Evolutionary conservation across 2,888 invertebrate genomes (phyloP).

Genomic region (Nomada ferruginata): DNA sequence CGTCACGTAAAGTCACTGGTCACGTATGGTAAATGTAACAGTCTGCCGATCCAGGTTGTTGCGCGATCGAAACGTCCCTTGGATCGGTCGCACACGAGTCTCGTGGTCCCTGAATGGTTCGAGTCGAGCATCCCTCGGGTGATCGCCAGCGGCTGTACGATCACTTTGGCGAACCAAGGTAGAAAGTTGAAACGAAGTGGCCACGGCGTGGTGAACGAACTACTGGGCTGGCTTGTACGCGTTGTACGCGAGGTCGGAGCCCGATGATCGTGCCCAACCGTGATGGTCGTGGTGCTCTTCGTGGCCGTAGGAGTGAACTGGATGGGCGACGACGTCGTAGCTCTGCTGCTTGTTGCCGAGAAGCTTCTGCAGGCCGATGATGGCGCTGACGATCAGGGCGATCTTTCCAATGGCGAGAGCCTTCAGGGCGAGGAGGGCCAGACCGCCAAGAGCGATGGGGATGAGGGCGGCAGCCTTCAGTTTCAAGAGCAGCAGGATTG

Average conservation of each 20-base stretch:
- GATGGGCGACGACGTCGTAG: slow-evolving; percentile 88
- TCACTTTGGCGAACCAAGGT: slow-evolving; percentile 69
- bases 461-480: slow-evolving; percentile 92
- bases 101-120: slow-evolving; percentile 27
- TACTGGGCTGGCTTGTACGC: slow-evolving; percentile 86
- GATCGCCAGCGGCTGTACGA: slow-evolving; percentile 56
- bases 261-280: slow-evolving; percentile 88
- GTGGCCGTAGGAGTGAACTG: slow-evolving; percentile 78
- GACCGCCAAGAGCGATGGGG: slow-evolving; percentile 90
- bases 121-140: slow-evolving; percentile 57
- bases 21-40: slow-evolving; percentile 24
- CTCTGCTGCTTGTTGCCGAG: slow-evolving; percentile 89
- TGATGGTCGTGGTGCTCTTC: slow-evolving; percentile 86
- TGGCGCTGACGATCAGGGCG: slow-evolving; percentile 90
- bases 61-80: not conserved
- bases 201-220: slow-evolving; percentile 32
- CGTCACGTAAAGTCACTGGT: slow-evolving; percentile 56
- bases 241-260: slow-evolving; percentile 90
- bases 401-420: slow-evolving; percentile 93
- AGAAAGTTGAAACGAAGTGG: slow-evolving; percentile 55
- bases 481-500: slow-evolving; percentile 91
- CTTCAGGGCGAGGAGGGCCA: slow-evolving; percentile 93
- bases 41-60: not conserved
- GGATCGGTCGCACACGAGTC: slow-evolving; percentile 20
- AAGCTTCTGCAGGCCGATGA: slow-evolving; percentile 92